phyloP scores from a whole-genome alignment of 1,140 invertebrate genomes.

The Brachionus rubens region DNA sequence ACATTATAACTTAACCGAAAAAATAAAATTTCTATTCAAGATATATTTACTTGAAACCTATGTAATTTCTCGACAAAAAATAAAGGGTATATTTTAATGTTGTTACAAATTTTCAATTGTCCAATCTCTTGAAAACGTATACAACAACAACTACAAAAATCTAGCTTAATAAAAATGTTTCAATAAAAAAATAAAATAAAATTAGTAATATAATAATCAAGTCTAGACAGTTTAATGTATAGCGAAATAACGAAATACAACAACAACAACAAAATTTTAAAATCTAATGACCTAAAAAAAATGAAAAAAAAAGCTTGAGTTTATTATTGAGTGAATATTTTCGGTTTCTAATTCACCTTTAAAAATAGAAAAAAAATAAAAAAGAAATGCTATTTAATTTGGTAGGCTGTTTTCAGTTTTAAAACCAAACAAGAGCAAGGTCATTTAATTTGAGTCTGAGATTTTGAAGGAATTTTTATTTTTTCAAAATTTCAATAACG shows the following conservation, averaged over 20 bases:
- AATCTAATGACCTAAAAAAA: slow-evolving; percentile 35
- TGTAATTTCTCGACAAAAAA: slow-evolving; percentile 11
- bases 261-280: too few relatives aligned
- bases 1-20: neutral
- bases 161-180: slow-evolving; percentile 15
- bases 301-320: too few relatives aligned
- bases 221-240: slow-evolving; percentile 30
- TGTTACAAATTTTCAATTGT: slow-evolving; percentile 42
- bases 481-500: too few relatives aligned
- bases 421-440: too few relatives aligned
- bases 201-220: slow-evolving; percentile 39
- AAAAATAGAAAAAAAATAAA: too few relatives aligned
- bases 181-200: slow-evolving; percentile 8
- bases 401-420: too few relatives aligned
- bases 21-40: neutral
- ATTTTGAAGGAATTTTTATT: too few relatives aligned
- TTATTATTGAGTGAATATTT: too few relatives aligned
- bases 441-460: too few relatives aligned
- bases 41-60: slow-evolving; percentile 6
- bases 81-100: neutral
- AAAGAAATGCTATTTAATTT: too few relatives aligned
- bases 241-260: neutral
- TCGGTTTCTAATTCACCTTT: too few relatives aligned
- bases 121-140: slow-evolving; percentile 20
- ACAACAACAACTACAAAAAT: neutral